Percentiles rank a stretch among this genome's conserved stretches.
phyloP scores from a whole-genome alignment of 2,113 vertebrate genomes.

The Phylloscopus trochilus region DNA sequence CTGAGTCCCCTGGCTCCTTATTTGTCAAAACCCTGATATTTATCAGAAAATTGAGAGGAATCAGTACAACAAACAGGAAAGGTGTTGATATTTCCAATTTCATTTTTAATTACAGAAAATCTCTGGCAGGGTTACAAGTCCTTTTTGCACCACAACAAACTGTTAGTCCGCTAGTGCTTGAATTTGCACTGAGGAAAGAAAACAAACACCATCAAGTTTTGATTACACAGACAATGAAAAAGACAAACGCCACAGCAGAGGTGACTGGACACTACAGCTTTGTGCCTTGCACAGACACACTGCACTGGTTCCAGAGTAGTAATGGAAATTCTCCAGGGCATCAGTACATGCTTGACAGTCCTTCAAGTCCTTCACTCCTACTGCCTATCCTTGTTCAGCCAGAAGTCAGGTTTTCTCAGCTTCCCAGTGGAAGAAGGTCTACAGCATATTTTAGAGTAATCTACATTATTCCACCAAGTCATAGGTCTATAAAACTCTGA shows the following conservation, averaged over 20 bases:
- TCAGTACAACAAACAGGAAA: background rate
- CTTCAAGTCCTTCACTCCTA: background rate
- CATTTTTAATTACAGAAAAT: slow-evolving; percentile 59
- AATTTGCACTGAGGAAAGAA: slow-evolving; percentile 3
- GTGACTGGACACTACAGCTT: background rate
- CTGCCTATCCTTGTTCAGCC: background rate
- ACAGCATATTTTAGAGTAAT: background rate
- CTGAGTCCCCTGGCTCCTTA: background rate
- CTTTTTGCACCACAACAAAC: slow-evolving; percentile 19
- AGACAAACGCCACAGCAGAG: background rate
- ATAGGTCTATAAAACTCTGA: background rate
- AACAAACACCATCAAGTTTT: slow-evolving; percentile 24
- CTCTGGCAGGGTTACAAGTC: slow-evolving; percentile 43
- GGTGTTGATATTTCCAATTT: slow-evolving; percentile 34
- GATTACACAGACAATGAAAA: slow-evolving; percentile 15
- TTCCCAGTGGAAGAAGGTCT: background rate
- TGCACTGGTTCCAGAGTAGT: background rate
- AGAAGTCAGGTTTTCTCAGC: background rate
- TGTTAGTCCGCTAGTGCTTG: background rate
- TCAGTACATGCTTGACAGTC: background rate
- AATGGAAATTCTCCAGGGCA: background rate
- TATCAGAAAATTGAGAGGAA: slow-evolving; percentile 28
- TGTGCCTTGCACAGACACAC: background rate
- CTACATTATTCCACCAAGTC: background rate
- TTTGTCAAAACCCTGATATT: background rate